These are phyloP conservation scores for Sapajus apella DNA, from an alignment of 2,113 vertebrate species.

Conservation along the genomic window DNA sequence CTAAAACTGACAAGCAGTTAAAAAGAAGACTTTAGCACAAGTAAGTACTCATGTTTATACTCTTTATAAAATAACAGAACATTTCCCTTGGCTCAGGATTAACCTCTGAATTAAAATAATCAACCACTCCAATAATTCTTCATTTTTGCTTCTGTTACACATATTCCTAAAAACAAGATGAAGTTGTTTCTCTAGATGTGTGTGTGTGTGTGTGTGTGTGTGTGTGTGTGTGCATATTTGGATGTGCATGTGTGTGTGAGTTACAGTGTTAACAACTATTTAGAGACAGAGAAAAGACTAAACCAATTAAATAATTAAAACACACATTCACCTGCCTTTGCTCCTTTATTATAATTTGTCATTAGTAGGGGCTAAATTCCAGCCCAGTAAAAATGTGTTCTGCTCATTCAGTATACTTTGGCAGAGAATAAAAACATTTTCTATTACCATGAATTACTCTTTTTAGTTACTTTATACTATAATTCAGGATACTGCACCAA, in stretches of 20 bases:
- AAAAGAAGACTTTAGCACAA: background rate
- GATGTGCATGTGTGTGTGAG: background rate
- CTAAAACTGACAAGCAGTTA: background rate
- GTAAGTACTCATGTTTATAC: background rate
- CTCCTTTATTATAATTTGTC: background rate
- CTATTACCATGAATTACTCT: background rate
- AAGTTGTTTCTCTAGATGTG: background rate
- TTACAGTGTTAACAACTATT: background rate
- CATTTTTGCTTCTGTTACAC: background rate
- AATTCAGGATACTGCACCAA: background rate
- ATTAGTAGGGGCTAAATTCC: background rate
- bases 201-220: no score
- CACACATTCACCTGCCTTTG: background rate
- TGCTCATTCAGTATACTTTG: background rate
- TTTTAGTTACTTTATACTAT: background rate
- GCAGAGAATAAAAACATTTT: background rate
- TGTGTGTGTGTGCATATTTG: background rate
- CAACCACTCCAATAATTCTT: background rate
- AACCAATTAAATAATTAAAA: conserved; percentile 30
- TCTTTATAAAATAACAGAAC: background rate
- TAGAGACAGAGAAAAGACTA: background rate
- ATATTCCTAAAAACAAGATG: background rate
- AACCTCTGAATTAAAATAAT: background rate
- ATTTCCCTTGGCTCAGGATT: background rate
- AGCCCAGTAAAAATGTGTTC: background rate